Base-by-base conservation (phyloP, 2,113 vertebrate species). In the Lonchura striata region DNA sequence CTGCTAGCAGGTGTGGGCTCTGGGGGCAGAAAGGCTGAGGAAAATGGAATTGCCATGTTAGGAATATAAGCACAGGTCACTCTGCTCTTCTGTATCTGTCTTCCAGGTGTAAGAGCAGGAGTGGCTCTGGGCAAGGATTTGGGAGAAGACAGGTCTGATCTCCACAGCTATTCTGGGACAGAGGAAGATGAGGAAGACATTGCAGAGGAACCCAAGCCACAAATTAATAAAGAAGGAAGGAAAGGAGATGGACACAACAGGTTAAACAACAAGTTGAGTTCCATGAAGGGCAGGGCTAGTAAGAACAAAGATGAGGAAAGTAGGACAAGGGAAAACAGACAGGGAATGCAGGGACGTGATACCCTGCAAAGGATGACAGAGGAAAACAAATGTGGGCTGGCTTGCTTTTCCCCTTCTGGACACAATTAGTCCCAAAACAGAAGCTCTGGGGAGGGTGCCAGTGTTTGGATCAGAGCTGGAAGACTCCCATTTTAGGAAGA, bases 401-500 rank as follows among this genome's bases (percentile, higher is more conserved):
- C 68, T 94, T 83, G 76, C 20, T 92, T 88, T 92, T 94, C 15
- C 56, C 52, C 60, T 93, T 90, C 86, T 86, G 86, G 80, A 79
- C 60, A 91, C 72, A 64, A 42, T 86, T 86, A 90, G 60, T 84
- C 69, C 44, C n/a, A 47, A 88, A 95, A 92, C 91, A 92, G 91
- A 17, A 95, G 86, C 72, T 81, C 91, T 88, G 64, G 60, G 72
- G 91, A 93, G 39, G 60, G 69, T 94, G 94, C 83, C 92, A 86
- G 76, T 83, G 47, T 68, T 86, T 86, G 83, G 52, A 86, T 92
- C 13, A 52, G 86, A 93, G 72, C 69, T 95, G 52, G 47, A 96
- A 84, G 44, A 66, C 92, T 92, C 91, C 92, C 88, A 93, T 97
- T 95, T 96, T 95, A 95, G 96, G 94, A 97, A 96, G 91, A 95